phyloP scores from a whole-genome alignment of 30 jellyfish, hydroid and myxozoan genomes.

The Cassiopea andromeda region DNA sequence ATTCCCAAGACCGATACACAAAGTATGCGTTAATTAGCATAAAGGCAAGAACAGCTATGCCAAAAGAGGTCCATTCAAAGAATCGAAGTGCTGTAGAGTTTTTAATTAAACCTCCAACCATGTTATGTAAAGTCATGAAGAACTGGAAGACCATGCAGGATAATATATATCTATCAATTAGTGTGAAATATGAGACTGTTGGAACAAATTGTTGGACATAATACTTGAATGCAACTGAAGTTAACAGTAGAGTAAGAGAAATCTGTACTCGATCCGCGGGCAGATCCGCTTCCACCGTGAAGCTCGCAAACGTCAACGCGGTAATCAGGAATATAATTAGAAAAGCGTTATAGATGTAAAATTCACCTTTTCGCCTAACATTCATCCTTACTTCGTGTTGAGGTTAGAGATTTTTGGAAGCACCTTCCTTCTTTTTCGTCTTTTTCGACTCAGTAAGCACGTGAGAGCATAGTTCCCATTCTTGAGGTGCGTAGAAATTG shows the following conservation, averaged over 20 bases:
- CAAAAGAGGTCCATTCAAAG: slow-evolving; percentile 14
- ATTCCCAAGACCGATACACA: background rate
- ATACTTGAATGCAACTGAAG: slow-evolving; percentile 76
- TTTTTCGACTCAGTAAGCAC: slow-evolving; percentile 24
- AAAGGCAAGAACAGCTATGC: slow-evolving; percentile 2
- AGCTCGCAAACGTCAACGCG: slow-evolving; percentile 55
- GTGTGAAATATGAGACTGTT: slow-evolving; percentile 45
- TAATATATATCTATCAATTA: slow-evolving; percentile 40
- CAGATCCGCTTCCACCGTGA: slow-evolving; percentile 47
- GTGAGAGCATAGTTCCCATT: slow-evolving; percentile 41
- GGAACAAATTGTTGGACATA: slow-evolving; percentile 64
- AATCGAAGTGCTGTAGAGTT: background rate
- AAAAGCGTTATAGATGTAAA: slow-evolving; percentile 36
- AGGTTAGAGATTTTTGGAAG: slow-evolving; percentile 63
- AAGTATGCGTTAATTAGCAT: slow-evolving; percentile 5
- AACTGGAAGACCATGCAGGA: slow-evolving; percentile 64
- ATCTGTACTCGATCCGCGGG: slow-evolving; percentile 60
- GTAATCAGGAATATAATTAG: slow-evolving; percentile 53
- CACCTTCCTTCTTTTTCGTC: slow-evolving; percentile 6
- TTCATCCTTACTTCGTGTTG: slow-evolving; percentile 48
- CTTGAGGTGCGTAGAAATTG: slow-evolving; percentile 56
- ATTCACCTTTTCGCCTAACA: slow-evolving; percentile 48
- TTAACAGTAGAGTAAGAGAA: slow-evolving; percentile 52
- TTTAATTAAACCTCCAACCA: slow-evolving; percentile 18
- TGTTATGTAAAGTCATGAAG: slow-evolving; percentile 49